Evolutionary conservation across 2,888 invertebrate genomes (phyloP).

Genomic region (Epirrita christyi): DNA sequence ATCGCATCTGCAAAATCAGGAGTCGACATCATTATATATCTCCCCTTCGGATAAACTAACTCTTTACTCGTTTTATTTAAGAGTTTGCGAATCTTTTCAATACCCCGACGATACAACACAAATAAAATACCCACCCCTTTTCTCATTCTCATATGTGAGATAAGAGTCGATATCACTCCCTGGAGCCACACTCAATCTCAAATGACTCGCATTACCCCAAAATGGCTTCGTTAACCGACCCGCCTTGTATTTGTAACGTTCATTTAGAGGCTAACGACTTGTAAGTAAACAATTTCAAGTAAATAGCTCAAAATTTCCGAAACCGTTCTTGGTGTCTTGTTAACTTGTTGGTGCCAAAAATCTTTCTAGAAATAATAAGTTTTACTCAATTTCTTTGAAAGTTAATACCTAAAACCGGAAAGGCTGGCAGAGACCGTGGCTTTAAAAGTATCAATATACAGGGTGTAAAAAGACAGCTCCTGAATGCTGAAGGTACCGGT

Average conservation of each 20-base stretch:
- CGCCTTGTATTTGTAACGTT: conserved; percentile 24
- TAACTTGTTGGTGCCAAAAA: conserved; percentile 16
- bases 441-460: neutral
- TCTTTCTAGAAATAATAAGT: conserved; percentile 6
- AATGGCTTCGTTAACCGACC: conserved; percentile 53
- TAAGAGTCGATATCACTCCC: conserved; percentile 31
- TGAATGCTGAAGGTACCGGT: no score
- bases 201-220: conserved; percentile 56
- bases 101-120: neutral
- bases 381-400: neutral
- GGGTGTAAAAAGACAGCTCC: no score
- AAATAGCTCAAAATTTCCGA: conserved; percentile 11
- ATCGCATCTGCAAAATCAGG: no score
- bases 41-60: no score
- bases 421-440: no score
- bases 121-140: conserved; percentile 32
- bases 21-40: no score
- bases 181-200: conserved; percentile 37
- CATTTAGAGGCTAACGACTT: conserved; percentile 26
- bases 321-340: neutral
- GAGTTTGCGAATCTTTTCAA: conserved; percentile 3
- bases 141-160: conserved; percentile 17
- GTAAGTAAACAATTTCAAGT: conserved; percentile 25
- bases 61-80: no score
- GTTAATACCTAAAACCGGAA: no score